Base-by-base conservation (phyloP, 2,888 invertebrate species). In the Lissocephala sabroskyi region DNA sequence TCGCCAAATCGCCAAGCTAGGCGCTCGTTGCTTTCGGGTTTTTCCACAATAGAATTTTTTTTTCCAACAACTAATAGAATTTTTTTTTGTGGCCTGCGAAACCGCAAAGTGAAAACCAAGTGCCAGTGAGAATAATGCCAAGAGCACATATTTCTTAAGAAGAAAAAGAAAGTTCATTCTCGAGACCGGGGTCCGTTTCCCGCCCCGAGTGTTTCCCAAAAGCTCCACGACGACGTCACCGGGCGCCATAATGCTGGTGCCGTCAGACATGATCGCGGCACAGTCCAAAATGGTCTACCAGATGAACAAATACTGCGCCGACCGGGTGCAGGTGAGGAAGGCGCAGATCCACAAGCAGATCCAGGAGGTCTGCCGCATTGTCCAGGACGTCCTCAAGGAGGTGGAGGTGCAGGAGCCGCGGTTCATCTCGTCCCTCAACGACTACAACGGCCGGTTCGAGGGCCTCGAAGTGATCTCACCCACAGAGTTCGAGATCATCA, bases 271-370 rank as follows among this genome's bases (percentile, higher is more conserved):
- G 94, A 90, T 97, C 88, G 94, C 94, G 81, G 94, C 96, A 65
- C 96, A 96, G 87, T 94, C 95, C 77, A 96, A 96, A 86, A 93
- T 96, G 88, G 91, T 96, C 81, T 97, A 96, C 86, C 97, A 97
- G 86, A 91, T 97, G 87, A 96, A 96, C 87, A 95, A 95, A 86
- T 97, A 94, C 85, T 95, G 94, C 86, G 93, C 93, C 66, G 96
- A 97, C 83, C 89, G 95, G 60, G 97, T 97, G 60, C 93, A 94
- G 85, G 88, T 90, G 76, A 88, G 97, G 40, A 95, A 95, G 86
- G 90, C 91, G 59, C 92, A 92, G 75, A 92, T 96, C 71, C 91
- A 92, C 67, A 96, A 96, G 84, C 94, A 94, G 14, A 93, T 95
- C 46, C 92, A 94, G 77, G 95, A 96, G 82, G 94, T 97, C 51